Base-by-base conservation (phyloP, 2,888 invertebrate species). In the Rotaria magnacalcarata region DNA sequence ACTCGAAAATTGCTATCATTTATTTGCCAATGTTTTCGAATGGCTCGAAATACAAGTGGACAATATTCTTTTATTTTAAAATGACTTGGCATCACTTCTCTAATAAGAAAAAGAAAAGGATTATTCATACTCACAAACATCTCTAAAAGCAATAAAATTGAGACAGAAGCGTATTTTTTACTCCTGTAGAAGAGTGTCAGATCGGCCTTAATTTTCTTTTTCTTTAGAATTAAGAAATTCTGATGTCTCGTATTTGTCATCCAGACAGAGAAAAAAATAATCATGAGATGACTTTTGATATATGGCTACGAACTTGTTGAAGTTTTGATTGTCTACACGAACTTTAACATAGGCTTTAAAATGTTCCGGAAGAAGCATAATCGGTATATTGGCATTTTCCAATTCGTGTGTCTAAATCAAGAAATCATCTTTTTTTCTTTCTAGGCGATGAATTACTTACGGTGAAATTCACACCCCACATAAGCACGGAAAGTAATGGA, bases 401-500 rank as follows among this genome's bases (percentile, higher is more conserved):
- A 99, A 93, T 92, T 98, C 98, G 91, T 96, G 96, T 91, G 98
- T 96, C 97, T 93, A 87, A 89, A 89, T 4, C 2, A 58, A 47
- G 14, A 1, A 27, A 85, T n/a, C 4, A 27, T 19, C 14, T 27
- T 43, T 14, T 27, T 74, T 74, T 74, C 34, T 2, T 74, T 19
- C 2, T 34, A 19, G 21, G 6, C 27, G n/a, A n/a, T 6, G 0
- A 47, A 34, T 85, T 86, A 93, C 94, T 94, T 93, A 97, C 97
- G 92, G 98, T 96, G 92, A 99, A 97, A 93, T 99, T 99, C 90
- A 99, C 96, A 90, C 99, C 99, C 99, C 99, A 99, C 99, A 99
- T 99, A 92, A 99, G 96, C 89, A 99, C 98, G 89, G 97, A 97
- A 88, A 99, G 93, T 89, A 99, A 94, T 80, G 99, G 98, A 92